Evolutionary conservation across 2,113 vertebrate genomes (phyloP).

Genomic region (Hypanus sabinus): DNA sequence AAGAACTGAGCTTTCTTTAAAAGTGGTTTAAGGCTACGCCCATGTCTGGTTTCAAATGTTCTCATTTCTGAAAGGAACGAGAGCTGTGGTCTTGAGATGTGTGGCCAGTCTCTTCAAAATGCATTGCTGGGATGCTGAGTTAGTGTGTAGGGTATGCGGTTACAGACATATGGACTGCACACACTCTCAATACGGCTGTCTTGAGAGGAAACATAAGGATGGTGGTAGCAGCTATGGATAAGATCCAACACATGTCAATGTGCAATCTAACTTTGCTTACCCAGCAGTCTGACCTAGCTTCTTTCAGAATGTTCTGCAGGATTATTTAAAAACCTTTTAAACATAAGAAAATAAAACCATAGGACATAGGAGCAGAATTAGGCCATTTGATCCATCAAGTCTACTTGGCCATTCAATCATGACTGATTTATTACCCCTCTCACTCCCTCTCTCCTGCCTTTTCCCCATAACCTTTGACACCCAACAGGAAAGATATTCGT

Average conservation of each 20-base stretch:
- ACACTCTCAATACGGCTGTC: neutral
- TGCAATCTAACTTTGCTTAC: neutral
- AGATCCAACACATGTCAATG: neutral
- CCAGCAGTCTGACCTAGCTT: neutral
- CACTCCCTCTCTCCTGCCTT: no score
- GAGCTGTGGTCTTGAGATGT: no score
- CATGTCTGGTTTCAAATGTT: neutral
- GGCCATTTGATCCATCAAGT: no score
- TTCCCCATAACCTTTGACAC: no score
- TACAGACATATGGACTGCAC: neutral
- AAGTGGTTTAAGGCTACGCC: slow-evolving; percentile 9
- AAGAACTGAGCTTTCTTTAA: neutral
- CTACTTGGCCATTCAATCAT: no score
- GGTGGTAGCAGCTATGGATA: neutral
- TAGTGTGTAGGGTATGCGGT: neutral
- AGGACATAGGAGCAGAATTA: no score
- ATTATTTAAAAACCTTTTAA: neutral
- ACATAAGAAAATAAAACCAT: neutral
- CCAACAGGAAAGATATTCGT: no score
- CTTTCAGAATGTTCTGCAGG: neutral
- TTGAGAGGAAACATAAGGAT: neutral
- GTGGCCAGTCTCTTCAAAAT: neutral
- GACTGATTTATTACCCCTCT: no score
- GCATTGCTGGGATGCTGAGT: neutral
- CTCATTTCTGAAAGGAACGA: slow-evolving; percentile 21